A percentile compares a stretch with the other conserved stretches of the same genome.
Evolutionary conservation across 2,797 vertebrate species (phyloP).

Genomic region (Crypturellus tataupa): DNA sequence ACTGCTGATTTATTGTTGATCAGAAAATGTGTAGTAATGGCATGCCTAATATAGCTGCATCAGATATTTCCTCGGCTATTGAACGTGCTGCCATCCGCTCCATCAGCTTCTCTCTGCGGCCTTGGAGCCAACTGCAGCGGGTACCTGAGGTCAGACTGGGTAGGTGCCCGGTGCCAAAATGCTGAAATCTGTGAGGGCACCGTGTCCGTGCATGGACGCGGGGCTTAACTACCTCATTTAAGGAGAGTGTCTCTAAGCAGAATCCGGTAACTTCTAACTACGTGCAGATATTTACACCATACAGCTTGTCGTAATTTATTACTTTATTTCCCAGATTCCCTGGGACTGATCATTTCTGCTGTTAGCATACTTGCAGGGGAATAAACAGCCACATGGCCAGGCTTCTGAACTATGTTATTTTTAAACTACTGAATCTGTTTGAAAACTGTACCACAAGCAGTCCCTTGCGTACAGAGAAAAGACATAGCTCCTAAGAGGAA

Average conservation of each 20-base stretch:
- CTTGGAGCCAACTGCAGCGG: not conserved
- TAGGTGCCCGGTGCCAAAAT: not conserved
- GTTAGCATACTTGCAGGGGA: fast-evolving
- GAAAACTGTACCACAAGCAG: not conserved
- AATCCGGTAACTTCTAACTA: not conserved
- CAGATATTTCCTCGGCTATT: not conserved
- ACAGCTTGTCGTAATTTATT: not conserved
- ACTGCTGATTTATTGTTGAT: constrained; percentile 47
- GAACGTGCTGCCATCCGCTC: not conserved
- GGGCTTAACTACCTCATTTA: not conserved
- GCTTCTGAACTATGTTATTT: not conserved
- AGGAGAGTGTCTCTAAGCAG: not conserved
- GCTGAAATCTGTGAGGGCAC: not conserved
- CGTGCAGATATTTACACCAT: fast-evolving
- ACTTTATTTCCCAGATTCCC: fast-evolving
- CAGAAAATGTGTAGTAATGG: constrained; percentile 37
- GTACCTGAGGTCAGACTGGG: not conserved
- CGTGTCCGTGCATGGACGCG: fast-evolving
- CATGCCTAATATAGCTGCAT: not conserved
- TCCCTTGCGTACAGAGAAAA: fast-evolving
- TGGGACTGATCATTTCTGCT: not conserved
- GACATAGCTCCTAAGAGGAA: fast-evolving
- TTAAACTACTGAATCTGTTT: not conserved
- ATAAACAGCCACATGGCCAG: fast-evolving
- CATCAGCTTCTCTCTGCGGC: not conserved